These are phyloP conservation scores for Heliconius melpomene DNA, from an alignment of 1,140 invertebrate genomes.

Conservation along the genomic window DNA sequence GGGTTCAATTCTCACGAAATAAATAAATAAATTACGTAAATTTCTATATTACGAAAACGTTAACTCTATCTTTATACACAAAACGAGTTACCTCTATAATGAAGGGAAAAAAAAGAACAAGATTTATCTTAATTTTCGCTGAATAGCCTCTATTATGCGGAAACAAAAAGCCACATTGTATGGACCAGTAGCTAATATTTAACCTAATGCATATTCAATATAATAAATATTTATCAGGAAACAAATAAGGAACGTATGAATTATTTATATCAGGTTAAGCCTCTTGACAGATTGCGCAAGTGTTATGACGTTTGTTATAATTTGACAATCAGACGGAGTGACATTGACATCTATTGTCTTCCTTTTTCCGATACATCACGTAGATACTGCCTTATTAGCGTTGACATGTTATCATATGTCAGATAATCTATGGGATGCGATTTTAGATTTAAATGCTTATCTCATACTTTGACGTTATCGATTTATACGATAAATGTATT, in stretches of 20 bases:
- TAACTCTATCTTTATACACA: too few relatives aligned
- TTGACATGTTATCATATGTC: constrained; percentile 16
- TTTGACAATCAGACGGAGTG: neutral
- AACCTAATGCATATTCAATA: constrained; percentile 26
- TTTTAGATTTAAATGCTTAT: constrained; percentile 7
- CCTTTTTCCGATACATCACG: constrained; percentile 29
- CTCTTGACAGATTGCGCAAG: constrained; percentile 31
- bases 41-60: too few relatives aligned
- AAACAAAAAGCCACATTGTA: neutral
- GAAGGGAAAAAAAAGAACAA: too few relatives aligned
- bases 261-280: constrained; percentile 26
- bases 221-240: constrained; percentile 33
- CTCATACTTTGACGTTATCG: neutral
- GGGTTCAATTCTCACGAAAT: too few relatives aligned
- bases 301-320: constrained; percentile 28
- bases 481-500: neutral
- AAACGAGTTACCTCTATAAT: too few relatives aligned
- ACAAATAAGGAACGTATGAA: constrained; percentile 24
- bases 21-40: too few relatives aligned
- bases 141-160: too few relatives aligned
- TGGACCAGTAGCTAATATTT: constrained; percentile 17
- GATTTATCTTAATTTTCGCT: too few relatives aligned
- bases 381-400: constrained; percentile 16
- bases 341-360: constrained; percentile 32
- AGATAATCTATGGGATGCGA: constrained; percentile 10